Percentiles rank a stretch among this genome's conserved stretches.
phyloP scores from a whole-genome alignment of 2,797 vertebrate species.

The Diglossa cyanea region DNA sequence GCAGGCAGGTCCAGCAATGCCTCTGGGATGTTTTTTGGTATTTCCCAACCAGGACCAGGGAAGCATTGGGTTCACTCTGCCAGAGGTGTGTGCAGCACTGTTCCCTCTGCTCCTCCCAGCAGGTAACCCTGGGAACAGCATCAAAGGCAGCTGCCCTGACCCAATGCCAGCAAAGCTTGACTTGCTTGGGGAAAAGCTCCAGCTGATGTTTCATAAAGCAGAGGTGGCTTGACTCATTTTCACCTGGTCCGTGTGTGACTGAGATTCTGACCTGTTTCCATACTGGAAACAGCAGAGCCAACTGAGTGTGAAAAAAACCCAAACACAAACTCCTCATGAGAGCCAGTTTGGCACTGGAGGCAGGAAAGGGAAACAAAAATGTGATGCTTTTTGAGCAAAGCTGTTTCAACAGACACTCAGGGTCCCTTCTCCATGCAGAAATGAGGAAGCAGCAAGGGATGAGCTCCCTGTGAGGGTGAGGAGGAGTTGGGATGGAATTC shows the following conservation, averaged over 20 bases:
- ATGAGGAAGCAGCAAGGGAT: background rate
- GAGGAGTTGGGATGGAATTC: background rate
- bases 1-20: background rate
- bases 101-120: background rate
- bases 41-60: background rate
- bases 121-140: background rate
- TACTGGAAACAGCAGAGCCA: background rate
- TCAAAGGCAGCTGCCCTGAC: background rate
- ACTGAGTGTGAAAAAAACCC: background rate
- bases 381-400: background rate
- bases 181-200: background rate
- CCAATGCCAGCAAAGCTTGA: background rate
- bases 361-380: background rate
- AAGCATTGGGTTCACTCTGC: background rate
- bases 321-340: background rate
- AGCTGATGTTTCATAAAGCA: background rate
- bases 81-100: fast-evolving
- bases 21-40: background rate
- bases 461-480: background rate
- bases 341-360: background rate
- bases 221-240: background rate
- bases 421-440: fast-evolving
- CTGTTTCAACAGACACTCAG: fast-evolving
- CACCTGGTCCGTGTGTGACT: background rate
- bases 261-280: background rate